Conservation (phyloP, 2,888 invertebrate genomes). For the Rhimphoctona megacephalus region DNA sequence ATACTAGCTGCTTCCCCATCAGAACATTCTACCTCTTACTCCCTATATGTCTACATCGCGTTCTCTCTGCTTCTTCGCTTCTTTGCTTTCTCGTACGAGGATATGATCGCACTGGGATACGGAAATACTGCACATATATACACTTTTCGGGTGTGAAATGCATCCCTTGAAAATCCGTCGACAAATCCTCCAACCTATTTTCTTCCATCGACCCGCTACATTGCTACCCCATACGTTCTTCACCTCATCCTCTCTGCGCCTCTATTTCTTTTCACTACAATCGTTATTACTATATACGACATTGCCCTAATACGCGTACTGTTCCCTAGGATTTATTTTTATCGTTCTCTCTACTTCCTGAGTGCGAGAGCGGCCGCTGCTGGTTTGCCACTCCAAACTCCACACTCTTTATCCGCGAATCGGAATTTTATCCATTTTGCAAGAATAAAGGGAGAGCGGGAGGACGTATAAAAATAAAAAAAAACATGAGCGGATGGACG, state of each 20-base stretch:
- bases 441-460: constrained; percentile 29
- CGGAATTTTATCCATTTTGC: constrained; percentile 65
- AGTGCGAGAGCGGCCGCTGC: constrained; percentile 18
- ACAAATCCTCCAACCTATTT: constrained; percentile 60
- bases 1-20: not conserved
- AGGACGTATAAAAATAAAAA: not conserved
- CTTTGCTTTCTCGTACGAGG: constrained; percentile 14
- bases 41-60: not conserved
- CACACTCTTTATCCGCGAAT: constrained; percentile 40
- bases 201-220: constrained; percentile 27
- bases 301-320: constrained; percentile 36
- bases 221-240: constrained; percentile 3
- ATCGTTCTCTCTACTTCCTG: constrained; percentile 54
- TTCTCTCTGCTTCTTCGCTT: constrained; percentile 5
- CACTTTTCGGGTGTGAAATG: constrained; percentile 54
- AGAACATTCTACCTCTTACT: not conserved
- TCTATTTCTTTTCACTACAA: constrained; percentile 3
- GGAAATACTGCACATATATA: not conserved
- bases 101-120: not conserved
- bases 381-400: constrained; percentile 59
- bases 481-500: constrained; percentile 49
- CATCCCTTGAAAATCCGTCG: constrained; percentile 64
- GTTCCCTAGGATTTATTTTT: constrained; percentile 64
- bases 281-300: not conserved
- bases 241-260: constrained; percentile 14